Conservation (phyloP, 2,113 vertebrate species). For the Desmodus rotundus region DNA sequence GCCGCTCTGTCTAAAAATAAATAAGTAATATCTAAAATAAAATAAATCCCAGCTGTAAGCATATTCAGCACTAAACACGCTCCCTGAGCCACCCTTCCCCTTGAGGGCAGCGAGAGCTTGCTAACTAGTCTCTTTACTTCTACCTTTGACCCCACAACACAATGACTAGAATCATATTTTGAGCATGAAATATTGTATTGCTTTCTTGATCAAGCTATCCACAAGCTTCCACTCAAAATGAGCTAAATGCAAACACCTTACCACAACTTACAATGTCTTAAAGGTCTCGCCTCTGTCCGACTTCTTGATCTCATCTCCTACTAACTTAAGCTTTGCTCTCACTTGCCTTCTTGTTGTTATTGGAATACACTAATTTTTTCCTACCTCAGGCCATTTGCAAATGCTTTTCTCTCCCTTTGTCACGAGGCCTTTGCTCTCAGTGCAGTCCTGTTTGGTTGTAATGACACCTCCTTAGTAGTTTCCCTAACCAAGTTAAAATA, state of each 20-base stretch:
- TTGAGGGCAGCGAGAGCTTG: neutral
- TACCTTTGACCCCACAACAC: neutral
- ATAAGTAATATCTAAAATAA: too few species aligned
- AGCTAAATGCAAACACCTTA: neutral
- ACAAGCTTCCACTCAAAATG: neutral
- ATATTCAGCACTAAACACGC: neutral
- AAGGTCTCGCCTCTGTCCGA: neutral
- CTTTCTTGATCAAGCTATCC: neutral
- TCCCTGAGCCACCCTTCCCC: neutral
- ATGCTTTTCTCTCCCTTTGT: neutral
- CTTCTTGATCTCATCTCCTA: neutral
- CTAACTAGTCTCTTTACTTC: neutral
- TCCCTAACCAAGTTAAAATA: neutral
- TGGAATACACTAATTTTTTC: neutral
- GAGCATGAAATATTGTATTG: neutral
- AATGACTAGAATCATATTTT: neutral
- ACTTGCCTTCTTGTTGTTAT: neutral
- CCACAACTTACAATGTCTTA: neutral
- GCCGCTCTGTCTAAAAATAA: too few species aligned
- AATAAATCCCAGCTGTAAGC: neutral
- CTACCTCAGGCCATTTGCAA: neutral
- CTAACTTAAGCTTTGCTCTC: neutral
- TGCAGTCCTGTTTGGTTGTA: neutral
- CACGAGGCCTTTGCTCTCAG: neutral
- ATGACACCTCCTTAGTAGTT: neutral